phyloP scores from a whole-genome alignment of 1,140 invertebrate genomes.

The Capitella teleta region DNA sequence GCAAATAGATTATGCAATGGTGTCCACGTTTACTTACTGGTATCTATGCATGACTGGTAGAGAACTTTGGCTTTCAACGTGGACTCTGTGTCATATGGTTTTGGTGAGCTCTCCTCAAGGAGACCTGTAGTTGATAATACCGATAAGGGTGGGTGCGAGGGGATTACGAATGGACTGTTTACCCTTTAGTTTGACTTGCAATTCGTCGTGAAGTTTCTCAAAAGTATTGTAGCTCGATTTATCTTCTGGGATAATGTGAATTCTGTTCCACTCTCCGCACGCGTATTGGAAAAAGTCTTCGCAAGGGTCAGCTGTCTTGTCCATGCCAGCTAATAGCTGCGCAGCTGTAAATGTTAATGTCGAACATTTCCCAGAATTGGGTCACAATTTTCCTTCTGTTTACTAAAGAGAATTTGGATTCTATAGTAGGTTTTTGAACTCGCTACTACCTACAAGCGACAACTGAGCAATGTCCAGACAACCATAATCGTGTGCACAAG shows the following conservation, averaged over 20 bases:
- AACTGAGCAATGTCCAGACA: too few relatives aligned
- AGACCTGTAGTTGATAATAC: conserved; percentile 44
- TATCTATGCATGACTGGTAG: conserved; percentile 76
- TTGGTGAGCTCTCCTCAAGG: conserved; percentile 58
- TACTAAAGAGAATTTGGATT: too few relatives aligned
- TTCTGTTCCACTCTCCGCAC: conserved; percentile 78
- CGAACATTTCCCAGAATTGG: too few relatives aligned
- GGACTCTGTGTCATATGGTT: conserved; percentile 55
- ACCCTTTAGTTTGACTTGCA: conserved; percentile 68
- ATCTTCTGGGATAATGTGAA: conserved; percentile 80
- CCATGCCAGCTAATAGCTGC: conserved; percentile 72
- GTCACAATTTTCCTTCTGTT: too few relatives aligned
- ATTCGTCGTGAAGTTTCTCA: conserved; percentile 73
- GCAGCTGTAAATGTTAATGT: conserved; percentile 68
- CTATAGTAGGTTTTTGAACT: too few relatives aligned
- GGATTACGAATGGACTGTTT: neutral
- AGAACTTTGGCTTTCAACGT: conserved; percentile 72
- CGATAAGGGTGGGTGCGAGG: neutral
- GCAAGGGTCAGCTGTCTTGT: conserved; percentile 65
- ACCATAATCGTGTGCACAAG: too few relatives aligned
- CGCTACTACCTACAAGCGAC: too few relatives aligned
- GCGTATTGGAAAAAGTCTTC: conserved; percentile 81
- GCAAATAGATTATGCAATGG: neutral
- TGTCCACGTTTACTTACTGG: conserved; percentile 55
- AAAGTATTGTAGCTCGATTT: conserved; percentile 76